Evolutionary conservation across 2,113 vertebrate species (phyloP).

Genomic region (Hypomesus transpacificus): DNA sequence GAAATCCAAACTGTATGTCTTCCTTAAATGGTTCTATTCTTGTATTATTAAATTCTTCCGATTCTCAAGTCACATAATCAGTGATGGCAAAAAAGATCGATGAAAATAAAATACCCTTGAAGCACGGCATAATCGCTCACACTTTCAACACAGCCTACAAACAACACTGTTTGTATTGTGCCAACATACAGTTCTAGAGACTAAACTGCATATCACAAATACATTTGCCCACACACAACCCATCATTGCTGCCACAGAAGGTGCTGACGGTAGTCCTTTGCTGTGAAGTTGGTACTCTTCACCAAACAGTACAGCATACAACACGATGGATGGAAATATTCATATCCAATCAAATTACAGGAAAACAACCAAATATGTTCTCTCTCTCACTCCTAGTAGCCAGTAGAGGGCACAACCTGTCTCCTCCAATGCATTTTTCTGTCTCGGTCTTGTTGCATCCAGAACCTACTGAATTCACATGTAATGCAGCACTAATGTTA

Average conservation of each 20-base stretch:
- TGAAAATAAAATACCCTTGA: conserved; percentile 10
- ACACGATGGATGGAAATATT: too few relatives aligned
- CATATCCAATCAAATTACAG: too few relatives aligned
- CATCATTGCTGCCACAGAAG: too few relatives aligned
- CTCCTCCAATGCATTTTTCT: conserved; percentile 31
- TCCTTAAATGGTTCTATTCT: conserved; percentile 48
- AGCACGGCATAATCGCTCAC: background rate
- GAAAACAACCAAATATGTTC: too few relatives aligned
- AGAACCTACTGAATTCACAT: conserved; percentile 34
- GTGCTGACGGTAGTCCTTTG: too few relatives aligned
- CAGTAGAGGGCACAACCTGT: conserved; percentile 63
- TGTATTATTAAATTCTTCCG: conserved; percentile 54
- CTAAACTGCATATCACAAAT: too few relatives aligned
- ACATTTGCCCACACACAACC: too few relatives aligned
- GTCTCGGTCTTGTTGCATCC: conserved; percentile 34
- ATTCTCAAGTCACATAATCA: conserved; percentile 47
- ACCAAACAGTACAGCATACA: too few relatives aligned
- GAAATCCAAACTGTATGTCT: conserved; percentile 54
- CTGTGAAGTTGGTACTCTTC: too few relatives aligned
- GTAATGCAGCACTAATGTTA: conserved; percentile 41
- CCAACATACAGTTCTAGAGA: too few relatives aligned
- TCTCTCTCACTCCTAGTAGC: conserved; percentile 18
- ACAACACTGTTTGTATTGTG: too few relatives aligned
- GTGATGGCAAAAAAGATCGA: conserved; percentile 23
- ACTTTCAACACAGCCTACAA: too few relatives aligned